Base-by-base conservation (phyloP, 53 echinoderm and acorn worm species). In the Hippasteria phrygiana region DNA sequence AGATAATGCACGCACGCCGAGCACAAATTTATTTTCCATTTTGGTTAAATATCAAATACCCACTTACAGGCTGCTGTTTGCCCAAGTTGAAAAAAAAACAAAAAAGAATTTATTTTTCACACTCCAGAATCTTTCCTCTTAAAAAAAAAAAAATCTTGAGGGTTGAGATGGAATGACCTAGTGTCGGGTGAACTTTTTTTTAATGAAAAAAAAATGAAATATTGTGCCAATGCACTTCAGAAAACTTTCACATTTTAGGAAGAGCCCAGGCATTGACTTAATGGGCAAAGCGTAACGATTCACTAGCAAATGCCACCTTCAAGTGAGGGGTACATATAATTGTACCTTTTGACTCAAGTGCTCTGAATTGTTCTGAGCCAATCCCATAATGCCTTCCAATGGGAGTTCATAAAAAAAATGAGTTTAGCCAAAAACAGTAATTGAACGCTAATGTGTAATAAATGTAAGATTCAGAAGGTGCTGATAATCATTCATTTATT, bases 21-120 rank as follows among this genome's bases (percentile, higher is more conserved):
- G 43, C 65, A 65, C 82, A 82, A 82, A 82, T 82, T 82, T 82
- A 82, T 82, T 65, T 82, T 82, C 82, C 82, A 82, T 82, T 82
- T 82, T 82, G 82, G 64, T 82, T 82, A 46, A 63, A 43, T 62
- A 82, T 65, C 64, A 82, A 82, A 82, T 46, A 43, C 82, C 33
- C 45, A 82, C 64, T 82, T 66, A 82, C 16, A 28, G 82, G 78
- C 38, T 36, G 59, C 59, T 8, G 79, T 39, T 62, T 82, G 82
- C 32, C 29, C 7, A 39, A 73, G 73, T 73, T 35, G 3, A 42
- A 73, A 66, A 34, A 66, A 32, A 43, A 24, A 73, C 40, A 73
- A 73, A 73, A 43, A n/a, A 73, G 43, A 65, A 82, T 82, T 66
- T 65, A 80, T 80, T 80, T 80, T 80, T 73, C 43, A 40, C 73